These are phyloP conservation scores for Chrysolina haemoptera DNA, from an alignment of 2,888 invertebrate genomes.

Conservation along the genomic window DNA sequence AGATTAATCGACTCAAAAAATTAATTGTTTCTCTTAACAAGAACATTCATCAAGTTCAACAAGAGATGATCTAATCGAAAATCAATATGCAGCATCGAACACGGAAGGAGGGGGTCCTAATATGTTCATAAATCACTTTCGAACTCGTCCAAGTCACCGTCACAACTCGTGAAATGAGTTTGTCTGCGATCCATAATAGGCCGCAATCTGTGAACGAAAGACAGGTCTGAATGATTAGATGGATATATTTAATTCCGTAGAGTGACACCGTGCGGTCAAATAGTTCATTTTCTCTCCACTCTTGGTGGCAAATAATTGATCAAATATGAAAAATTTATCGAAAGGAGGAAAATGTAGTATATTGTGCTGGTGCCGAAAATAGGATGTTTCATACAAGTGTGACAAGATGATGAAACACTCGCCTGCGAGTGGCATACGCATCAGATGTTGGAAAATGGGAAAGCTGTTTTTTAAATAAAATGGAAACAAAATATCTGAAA, in stretches of 20 bases:
- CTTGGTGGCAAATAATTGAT: no score
- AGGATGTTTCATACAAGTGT: no score
- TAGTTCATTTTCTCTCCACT: background rate
- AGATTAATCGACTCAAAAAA: no score
- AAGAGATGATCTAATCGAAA: background rate
- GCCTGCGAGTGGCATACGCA: no score
- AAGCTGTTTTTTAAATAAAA: no score
- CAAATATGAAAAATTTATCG: no score
- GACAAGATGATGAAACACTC: no score
- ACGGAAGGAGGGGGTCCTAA: background rate
- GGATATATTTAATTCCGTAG: background rate
- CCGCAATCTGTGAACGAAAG: slow-evolving; percentile 5
- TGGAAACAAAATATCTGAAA: no score
- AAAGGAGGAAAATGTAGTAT: no score
- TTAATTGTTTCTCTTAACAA: no score
- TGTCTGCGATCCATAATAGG: background rate
- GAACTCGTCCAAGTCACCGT: slow-evolving; percentile 3
- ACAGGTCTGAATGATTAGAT: slow-evolving; percentile 13
- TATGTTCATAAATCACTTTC: slow-evolving; percentile 4
- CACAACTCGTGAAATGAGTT: background rate
- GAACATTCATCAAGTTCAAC: background rate
- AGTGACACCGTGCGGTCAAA: background rate
- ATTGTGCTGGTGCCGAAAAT: no score
- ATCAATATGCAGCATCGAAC: slow-evolving; percentile 10
- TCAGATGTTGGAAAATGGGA: no score